Evolutionary conservation across 2,888 invertebrate genomes (phyloP).

Genomic region (Tinea pellionella): DNA sequence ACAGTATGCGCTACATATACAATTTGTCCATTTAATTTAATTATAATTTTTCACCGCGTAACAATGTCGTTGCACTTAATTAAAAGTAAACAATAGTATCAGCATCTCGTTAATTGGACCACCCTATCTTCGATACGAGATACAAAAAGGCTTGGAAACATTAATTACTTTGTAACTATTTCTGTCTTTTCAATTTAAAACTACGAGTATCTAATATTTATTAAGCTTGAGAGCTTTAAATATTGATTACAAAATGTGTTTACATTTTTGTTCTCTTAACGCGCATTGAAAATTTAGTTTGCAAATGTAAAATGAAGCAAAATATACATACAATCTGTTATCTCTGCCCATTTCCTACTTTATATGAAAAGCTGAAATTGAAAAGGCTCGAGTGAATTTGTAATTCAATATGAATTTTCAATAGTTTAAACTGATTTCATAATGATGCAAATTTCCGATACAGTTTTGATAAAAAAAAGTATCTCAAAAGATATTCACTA

Average conservation of each 20-base stretch:
- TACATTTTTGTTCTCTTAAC: background rate
- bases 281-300: background rate
- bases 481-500: too few species aligned
- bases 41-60: background rate
- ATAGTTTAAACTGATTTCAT: background rate
- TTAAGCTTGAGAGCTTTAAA: too few species aligned
- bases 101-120: conserved; percentile 1
- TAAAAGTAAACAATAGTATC: conserved; percentile 4
- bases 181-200: too few species aligned
- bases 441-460: background rate
- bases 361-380: conserved; percentile 2
- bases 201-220: background rate
- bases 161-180: too few species aligned
- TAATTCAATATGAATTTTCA: background rate
- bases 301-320: background rate
- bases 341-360: background rate
- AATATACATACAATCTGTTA: conserved; percentile 3
- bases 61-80: conserved; percentile 9
- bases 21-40: conserved; percentile 8
- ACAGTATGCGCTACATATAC: background rate
- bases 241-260: background rate
- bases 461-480: too few species aligned
- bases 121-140: background rate
- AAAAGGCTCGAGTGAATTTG: background rate
- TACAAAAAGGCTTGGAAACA: background rate